These are phyloP conservation scores for Psephotus haematonotus DNA, from an alignment of 2,113 vertebrate genomes.

Conservation along the genomic window DNA sequence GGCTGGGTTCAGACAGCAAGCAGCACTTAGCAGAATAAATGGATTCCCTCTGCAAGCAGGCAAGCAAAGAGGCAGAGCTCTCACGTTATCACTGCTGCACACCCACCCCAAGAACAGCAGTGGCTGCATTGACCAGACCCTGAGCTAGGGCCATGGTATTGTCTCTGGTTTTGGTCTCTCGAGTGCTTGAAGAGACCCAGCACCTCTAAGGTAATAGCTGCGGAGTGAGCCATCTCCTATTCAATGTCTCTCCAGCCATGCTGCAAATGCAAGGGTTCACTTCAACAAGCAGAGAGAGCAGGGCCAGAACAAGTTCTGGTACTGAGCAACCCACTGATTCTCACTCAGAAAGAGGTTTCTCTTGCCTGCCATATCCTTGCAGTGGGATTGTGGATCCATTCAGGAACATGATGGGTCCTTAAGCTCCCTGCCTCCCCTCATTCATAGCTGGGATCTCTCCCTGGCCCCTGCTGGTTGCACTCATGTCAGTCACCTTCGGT, in stretches of 20 bases:
- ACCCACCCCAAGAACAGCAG: not conserved
- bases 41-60: constrained; percentile 13
- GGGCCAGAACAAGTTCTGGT: not conserved
- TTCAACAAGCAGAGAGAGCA: not conserved
- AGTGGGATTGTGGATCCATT: not conserved
- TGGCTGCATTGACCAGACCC: not conserved
- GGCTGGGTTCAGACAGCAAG: constrained; percentile 17
- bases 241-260: not conserved
- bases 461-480: not conserved
- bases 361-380: not conserved
- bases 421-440: not conserved
- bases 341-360: not conserved
- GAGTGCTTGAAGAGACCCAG: not conserved
- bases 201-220: not conserved
- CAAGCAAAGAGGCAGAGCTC: not conserved
- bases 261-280: not conserved
- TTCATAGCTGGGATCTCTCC: not conserved
- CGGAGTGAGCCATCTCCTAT: not conserved
- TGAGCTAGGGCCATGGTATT: rapidly evolving
- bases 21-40: constrained; percentile 5
- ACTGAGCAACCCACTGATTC: not conserved
- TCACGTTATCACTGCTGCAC: not conserved
- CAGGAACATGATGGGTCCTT: not conserved
- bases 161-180: not conserved
- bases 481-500: constrained; percentile 18